Evolutionary conservation across 2,888 invertebrate genomes (phyloP), one percentile per base, ranked within the genome.

Genomic region (Melanophora roralis): DNA sequence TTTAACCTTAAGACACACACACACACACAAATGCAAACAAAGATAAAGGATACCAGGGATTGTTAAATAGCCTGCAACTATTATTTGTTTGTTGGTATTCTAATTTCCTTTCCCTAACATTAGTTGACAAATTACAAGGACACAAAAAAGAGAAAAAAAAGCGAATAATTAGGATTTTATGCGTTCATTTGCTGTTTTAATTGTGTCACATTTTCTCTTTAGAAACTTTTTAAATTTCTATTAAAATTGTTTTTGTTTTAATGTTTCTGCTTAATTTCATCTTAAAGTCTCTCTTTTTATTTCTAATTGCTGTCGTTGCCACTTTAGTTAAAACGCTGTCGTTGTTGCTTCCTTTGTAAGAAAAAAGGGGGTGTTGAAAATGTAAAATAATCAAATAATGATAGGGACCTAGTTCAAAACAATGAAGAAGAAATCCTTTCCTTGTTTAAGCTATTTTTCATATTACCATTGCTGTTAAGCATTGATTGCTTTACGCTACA

Each of bases 221-320:
- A 49, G 68, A 77, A 77, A 77, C 59, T 81, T 73, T 81, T 81
- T 5, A 60, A 77, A 77, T 73, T 53, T 77, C 64, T 68, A 47
- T 60, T 47, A 69, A 68, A 68, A n/a, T n/a, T 27, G 47, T 19
- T 14, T 55, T 67, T 36, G 21, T 45, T 45, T 45, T 19, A n/a
- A n/a, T n/a, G 27, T 40, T 51, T 47, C 49, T 32, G 9, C 7
- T 8, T 45, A 32, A 32, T 21, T n/a, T 1, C 21, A 7, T 45
- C 23, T 11, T 34, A 5, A 27, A 6, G 27, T 27, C 6, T 27
- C 4, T 27, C 6, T 47, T 19, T 40, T 36, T 6, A 1, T 14
- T 8, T 27, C 6, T 27, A 27, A 27, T 3, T 6, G 49, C 23
- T 21, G 16, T 38, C 27, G 49, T 9, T 19, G n/a, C n/a, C n/a